Evolutionary conservation across 1,140 invertebrate species (phyloP).

Genomic region (Adelges cooleyi): DNA sequence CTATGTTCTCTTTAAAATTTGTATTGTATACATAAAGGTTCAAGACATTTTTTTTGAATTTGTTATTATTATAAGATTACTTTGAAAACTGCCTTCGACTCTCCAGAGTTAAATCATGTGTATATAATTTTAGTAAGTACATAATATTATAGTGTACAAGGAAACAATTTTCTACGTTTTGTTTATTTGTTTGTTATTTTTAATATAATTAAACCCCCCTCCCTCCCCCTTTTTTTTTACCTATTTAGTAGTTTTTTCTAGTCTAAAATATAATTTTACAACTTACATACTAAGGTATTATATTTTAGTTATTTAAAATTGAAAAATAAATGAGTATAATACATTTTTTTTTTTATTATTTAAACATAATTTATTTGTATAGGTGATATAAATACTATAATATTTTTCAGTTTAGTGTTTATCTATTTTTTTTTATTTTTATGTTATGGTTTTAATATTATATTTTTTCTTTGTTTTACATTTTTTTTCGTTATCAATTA

Average conservation of each 20-base stretch:
- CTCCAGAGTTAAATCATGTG: not conserved
- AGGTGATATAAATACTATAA: conserved; percentile 2
- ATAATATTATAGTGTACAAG: not conserved
- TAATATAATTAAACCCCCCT: no score
- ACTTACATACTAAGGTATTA: not conserved
- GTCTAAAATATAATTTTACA: conserved; percentile 22
- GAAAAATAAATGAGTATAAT: not conserved
- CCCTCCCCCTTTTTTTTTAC: conserved; percentile 27
- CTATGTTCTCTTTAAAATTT: no score
- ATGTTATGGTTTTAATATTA: conserved; percentile 27
- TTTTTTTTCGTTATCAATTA: conserved; percentile 28
- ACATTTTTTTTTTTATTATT: conserved; percentile 25
- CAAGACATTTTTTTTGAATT: no score
- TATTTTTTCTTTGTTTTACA: conserved; percentile 26
- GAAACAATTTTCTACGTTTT: conserved; percentile 10
- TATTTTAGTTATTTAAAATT: conserved; percentile 26
- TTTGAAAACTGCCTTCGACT: conserved; percentile 17
- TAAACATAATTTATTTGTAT: conserved; percentile 28
- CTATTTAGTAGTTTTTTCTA: conserved; percentile 27
- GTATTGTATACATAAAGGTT: no score
- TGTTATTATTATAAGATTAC: not conserved
- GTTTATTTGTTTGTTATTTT: conserved; percentile 17
- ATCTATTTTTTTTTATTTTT: conserved; percentile 18
- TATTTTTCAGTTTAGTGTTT: conserved; percentile 5
- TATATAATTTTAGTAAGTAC: not conserved